A percentile compares a stretch with the other conserved stretches of the same genome.
These are phyloP conservation scores for Amphiura filiformis DNA, from an alignment of 35 echinoderm and acorn worm genomes.

Conservation along the genomic window DNA sequence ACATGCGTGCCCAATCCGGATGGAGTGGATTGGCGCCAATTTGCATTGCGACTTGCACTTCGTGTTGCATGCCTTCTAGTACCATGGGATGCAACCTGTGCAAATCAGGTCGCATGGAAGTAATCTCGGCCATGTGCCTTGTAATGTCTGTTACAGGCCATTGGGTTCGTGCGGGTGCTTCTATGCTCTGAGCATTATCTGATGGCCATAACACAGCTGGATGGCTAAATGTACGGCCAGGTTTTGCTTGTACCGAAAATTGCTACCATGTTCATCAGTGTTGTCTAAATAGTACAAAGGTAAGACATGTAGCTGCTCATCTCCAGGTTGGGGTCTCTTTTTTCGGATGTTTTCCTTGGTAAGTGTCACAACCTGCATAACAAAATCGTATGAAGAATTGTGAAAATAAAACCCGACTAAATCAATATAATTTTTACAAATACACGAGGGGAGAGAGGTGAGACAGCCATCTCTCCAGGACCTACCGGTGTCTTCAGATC, in stretches of 20 bases:
- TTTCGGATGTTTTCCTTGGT: slow-evolving; percentile 88
- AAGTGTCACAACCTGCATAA: slow-evolving; percentile 79
- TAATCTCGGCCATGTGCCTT: slow-evolving; percentile 15
- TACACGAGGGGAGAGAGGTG: background rate
- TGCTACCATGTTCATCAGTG: slow-evolving; percentile 87
- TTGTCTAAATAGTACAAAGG: slow-evolving; percentile 88
- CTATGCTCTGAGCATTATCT: background rate
- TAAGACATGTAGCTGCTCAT: slow-evolving; percentile 90
- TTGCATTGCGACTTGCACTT: slow-evolving; percentile 11
- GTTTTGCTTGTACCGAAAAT: background rate
- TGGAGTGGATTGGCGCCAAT: slow-evolving; percentile 12
- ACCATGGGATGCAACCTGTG: slow-evolving; percentile 38
- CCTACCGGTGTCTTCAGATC: slow-evolving; percentile 13
- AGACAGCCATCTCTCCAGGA: background rate
- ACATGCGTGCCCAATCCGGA: slow-evolving; percentile 53
- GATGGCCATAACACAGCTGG: background rate
- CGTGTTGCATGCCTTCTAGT: slow-evolving; percentile 51
- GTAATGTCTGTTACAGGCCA: background rate
- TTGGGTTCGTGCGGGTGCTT: slow-evolving; percentile 29
- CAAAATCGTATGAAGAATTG: too few relatives aligned
- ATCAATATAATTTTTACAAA: too few relatives aligned
- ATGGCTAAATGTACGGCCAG: background rate
- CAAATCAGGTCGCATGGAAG: slow-evolving; percentile 34
- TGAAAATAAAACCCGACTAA: too few relatives aligned
- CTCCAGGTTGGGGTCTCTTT: slow-evolving; percentile 63